Evolutionary conservation across 30 jellyfish, hydroid and myxozoan genomes (phyloP).

Genomic region (Turritopsis dohrnii): DNA sequence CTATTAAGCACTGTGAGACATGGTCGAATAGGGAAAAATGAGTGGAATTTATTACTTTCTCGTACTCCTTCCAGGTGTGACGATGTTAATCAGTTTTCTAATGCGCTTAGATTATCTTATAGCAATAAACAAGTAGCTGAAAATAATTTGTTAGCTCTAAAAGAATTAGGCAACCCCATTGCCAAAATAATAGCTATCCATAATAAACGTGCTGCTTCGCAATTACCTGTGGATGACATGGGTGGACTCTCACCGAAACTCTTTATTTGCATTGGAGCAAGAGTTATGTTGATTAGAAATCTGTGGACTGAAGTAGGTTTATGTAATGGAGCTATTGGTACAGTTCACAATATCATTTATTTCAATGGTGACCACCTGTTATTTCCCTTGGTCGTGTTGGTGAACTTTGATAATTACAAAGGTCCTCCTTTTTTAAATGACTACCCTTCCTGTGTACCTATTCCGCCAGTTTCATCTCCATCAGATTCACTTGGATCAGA

Average conservation of each 20-base stretch:
- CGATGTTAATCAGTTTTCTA: neutral
- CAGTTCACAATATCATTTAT: slow-evolving; percentile 31
- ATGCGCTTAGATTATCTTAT: slow-evolving; percentile 7
- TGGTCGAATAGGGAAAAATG: slow-evolving; percentile 15
- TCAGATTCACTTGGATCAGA: slow-evolving; percentile 28
- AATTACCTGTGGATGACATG: slow-evolving; percentile 43
- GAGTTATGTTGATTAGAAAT: slow-evolving; percentile 43
- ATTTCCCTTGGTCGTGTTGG: slow-evolving; percentile 43
- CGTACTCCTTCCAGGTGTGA: slow-evolving; percentile 18
- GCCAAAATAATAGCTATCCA: slow-evolving; percentile 42
- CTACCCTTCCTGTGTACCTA: slow-evolving; percentile 34
- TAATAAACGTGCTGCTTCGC: slow-evolving; percentile 18
- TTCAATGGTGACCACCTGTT: slow-evolving; percentile 17
- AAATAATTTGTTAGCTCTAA: slow-evolving; percentile 12
- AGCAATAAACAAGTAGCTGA: slow-evolving; percentile 30
- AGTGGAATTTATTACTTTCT: slow-evolving; percentile 19
- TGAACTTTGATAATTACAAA: slow-evolving; percentile 16
- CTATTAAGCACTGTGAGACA: slow-evolving; percentile 15
- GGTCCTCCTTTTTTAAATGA: slow-evolving; percentile 8
- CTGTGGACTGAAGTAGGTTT: slow-evolving; percentile 58
- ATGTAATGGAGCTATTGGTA: slow-evolving; percentile 52
- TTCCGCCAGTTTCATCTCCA: slow-evolving; percentile 21
- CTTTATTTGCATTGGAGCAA: slow-evolving; percentile 26
- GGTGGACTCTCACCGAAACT: slow-evolving; percentile 41
- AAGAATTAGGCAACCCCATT: slow-evolving; percentile 22